Base-by-base conservation (phyloP, 2,888 invertebrate genomes). In the Tinea trinotella region DNA sequence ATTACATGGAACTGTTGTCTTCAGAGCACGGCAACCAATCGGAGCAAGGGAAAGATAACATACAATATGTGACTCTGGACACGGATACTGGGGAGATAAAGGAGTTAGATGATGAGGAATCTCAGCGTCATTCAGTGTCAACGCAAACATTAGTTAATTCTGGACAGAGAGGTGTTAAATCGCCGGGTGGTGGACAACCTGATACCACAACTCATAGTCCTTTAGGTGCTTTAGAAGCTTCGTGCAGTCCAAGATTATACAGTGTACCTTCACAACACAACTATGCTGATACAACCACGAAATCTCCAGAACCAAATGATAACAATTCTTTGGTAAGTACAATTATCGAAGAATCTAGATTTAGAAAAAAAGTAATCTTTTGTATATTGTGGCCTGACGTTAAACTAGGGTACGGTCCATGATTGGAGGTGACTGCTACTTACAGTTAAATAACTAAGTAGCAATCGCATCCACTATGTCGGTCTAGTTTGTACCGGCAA, bases 201-300 rank as follows among this genome's bases (percentile, higher is more conserved):
- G 95, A 95, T 65, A 95, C 95, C 0, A 95, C 95, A 0, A 95
- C 95, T 0, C 92, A 92, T 66, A 94, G 94, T 74, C 94, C 95
- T 10, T 83, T 90, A 56, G 92, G 91, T 55, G 87, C 90, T 3
- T 75, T 83, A 44, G 81, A 78, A 22, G 67, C 44, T 5, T 60
- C 68, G 24, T 62, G 70, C 19, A 62, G 63, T 40, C 66, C 64
- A 49, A 66, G 60, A 53, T 65, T 64, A 5, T 64, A 63, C 59
- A 34, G 34, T 17, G 36, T 35, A n/a, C 40, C 55, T 13, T 57
- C 56, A 18, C 70, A 70, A 57, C 68, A 67, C 3, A 68, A 68
- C 61, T 73, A 71, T 59, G 80, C 86, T 1, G 87, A 85, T 61
- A 85, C 87, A 52, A 86, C 86, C 15, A 86, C 86, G 30, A 70